Evolutionary conservation across 2,888 invertebrate genomes (phyloP).

Genomic region (Cephalotes varians): DNA sequence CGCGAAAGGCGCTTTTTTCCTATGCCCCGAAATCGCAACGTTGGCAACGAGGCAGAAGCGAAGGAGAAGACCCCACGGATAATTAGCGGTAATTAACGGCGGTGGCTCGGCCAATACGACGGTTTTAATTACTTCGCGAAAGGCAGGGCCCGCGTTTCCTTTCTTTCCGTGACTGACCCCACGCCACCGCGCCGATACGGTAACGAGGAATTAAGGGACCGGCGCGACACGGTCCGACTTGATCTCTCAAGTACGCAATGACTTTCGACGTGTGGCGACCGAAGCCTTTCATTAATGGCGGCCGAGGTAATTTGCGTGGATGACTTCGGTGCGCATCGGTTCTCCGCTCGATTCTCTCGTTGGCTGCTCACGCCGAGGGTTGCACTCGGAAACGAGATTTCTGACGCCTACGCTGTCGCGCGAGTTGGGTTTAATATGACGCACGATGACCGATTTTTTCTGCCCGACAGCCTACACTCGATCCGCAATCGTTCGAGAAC

Average conservation of each 20-base stretch:
- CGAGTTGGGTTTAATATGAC: constrained; percentile 69
- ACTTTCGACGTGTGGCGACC: constrained; percentile 74
- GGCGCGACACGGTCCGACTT: constrained; percentile 56
- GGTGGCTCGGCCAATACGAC: constrained; percentile 68
- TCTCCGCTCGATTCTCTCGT: constrained; percentile 34
- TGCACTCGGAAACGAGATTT: constrained; percentile 63
- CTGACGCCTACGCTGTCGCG: constrained; percentile 73
- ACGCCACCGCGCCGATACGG: constrained; percentile 64
- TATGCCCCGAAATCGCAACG: constrained; percentile 56
- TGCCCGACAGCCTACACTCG: constrained; percentile 43
- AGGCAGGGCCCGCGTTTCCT: constrained; percentile 69
- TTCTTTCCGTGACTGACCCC: constrained; percentile 70
- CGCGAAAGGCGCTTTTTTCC: constrained; percentile 28
- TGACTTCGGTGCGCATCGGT: constrained; percentile 71
- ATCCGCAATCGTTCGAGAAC: constrained; percentile 29
- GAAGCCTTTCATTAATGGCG: constrained; percentile 80
- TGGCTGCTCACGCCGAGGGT: constrained; percentile 18
- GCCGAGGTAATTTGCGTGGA: constrained; percentile 79
- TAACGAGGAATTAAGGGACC: constrained; percentile 71
- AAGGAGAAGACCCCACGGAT: constrained; percentile 59
- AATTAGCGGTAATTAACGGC: constrained; percentile 76
- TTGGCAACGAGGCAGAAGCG: constrained; percentile 60
- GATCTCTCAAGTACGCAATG: constrained; percentile 73
- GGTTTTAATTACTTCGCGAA: constrained; percentile 75
- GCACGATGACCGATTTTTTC: constrained; percentile 79